Evolutionary conservation across 2,888 invertebrate genomes (phyloP).

Genomic region (Apamea crenata): DNA sequence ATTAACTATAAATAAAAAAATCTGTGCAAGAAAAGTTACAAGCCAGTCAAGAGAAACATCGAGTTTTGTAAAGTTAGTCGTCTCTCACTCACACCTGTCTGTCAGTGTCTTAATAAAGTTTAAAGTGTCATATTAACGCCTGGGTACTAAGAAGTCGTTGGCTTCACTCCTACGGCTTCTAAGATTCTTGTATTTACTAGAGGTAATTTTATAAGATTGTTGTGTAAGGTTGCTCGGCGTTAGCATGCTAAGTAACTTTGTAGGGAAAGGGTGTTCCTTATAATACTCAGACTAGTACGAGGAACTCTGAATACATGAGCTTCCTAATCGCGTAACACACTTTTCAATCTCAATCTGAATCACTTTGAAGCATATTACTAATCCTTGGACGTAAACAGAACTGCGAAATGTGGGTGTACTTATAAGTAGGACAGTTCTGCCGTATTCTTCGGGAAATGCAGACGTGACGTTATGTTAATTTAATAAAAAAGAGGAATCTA

Average conservation of each 20-base stretch:
- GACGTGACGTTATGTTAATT: background rate
- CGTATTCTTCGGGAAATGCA: no score
- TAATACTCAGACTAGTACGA: background rate
- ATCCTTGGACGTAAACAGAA: no score
- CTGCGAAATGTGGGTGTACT: no score
- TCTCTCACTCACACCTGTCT: background rate
- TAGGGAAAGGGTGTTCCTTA: conserved; percentile 9
- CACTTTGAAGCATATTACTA: background rate
- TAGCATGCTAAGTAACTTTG: background rate
- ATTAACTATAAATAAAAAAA: no score
- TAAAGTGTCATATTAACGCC: conserved; percentile 1
- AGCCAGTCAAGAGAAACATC: no score
- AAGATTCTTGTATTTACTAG: conserved; percentile 24
- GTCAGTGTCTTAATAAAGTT: background rate
- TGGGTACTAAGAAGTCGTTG: conserved; percentile 13
- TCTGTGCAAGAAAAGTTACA: no score
- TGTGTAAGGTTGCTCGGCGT: conserved; percentile 17
- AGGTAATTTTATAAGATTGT: conserved; percentile 36
- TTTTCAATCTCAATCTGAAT: background rate
- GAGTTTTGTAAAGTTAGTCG: no score
- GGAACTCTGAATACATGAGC: background rate
- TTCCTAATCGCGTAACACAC: background rate
- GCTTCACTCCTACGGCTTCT: conserved; percentile 45
- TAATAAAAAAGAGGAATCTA: background rate
- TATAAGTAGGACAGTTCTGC: background rate